phyloP scores from a whole-genome alignment of 2,797 vertebrate species.

The Natrix natrix region DNA sequence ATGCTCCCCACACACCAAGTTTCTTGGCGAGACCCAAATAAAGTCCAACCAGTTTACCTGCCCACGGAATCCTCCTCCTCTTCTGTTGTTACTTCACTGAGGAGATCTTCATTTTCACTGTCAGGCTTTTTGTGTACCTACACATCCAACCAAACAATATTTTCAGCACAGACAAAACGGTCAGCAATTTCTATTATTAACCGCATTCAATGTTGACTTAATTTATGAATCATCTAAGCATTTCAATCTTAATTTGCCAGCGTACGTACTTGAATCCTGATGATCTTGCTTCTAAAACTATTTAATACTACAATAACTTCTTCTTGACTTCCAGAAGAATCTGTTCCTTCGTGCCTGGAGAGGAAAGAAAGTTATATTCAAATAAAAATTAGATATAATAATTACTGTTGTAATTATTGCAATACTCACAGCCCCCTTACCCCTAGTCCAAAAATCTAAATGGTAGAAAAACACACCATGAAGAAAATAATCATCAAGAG shows the following conservation, averaged over 20 bases:
- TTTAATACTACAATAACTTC: constrained; percentile 84
- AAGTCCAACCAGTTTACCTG: constrained; percentile 73
- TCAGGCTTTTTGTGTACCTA: constrained; percentile 91
- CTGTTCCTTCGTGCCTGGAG: constrained; percentile 88
- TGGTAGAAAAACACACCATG: too few species aligned
- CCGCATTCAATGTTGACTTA: constrained; percentile 30
- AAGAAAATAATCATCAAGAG: too few species aligned
- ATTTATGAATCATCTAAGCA: not conserved
- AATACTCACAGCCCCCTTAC: too few species aligned
- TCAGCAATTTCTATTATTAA: constrained; percentile 4
- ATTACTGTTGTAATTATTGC: not conserved
- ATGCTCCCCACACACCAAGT: not conserved
- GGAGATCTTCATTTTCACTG: constrained; percentile 86
- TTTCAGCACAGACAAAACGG: constrained; percentile 11
- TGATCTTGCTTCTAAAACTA: constrained; percentile 93
- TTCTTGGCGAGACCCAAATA: not conserved
- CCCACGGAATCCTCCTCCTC: constrained; percentile 82
- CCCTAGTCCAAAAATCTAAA: too few species aligned
- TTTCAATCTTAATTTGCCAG: not conserved
- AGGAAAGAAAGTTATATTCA: constrained; percentile 24
- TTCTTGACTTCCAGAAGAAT: constrained; percentile 78
- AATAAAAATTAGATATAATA: constrained; percentile 6
- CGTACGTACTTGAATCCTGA: constrained; percentile 88
- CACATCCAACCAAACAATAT: constrained; percentile 42
- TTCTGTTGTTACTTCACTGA: constrained; percentile 77